phyloP scores from a whole-genome alignment of 2,797 vertebrate genomes.

The Limnodromus scolopaceus region DNA sequence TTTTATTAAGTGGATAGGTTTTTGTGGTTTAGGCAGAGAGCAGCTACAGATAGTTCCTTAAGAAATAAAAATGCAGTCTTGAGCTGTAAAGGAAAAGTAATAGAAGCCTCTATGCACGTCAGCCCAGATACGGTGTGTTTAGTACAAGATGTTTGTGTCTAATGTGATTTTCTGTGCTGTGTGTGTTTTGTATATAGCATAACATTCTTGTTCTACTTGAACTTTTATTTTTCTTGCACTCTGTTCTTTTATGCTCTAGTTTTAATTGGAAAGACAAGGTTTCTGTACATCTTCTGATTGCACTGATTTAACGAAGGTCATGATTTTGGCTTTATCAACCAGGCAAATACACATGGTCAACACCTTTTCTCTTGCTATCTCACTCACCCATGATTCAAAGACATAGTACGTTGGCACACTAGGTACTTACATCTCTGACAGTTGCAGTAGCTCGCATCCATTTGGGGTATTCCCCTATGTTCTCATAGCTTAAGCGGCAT shows the following conservation, averaged over 20 bases:
- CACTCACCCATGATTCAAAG: neutral
- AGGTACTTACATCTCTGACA: neutral
- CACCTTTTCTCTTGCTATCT: neutral
- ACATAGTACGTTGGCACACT: neutral
- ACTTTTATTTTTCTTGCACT: neutral
- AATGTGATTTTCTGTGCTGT: neutral
- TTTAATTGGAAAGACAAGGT: neutral
- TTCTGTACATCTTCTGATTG: neutral
- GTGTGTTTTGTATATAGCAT: neutral
- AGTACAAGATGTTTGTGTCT: neutral
- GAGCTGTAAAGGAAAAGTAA: neutral
- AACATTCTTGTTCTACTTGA: neutral
- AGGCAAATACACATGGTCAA: neutral
- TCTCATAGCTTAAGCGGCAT: neutral
- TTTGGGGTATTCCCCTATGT: neutral
- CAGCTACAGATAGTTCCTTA: neutral
- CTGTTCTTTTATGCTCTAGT: neutral
- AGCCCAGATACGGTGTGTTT: neutral
- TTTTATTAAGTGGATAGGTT: slow-evolving; percentile 39
- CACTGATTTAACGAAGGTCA: neutral
- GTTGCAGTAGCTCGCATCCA: neutral
- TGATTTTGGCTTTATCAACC: neutral
- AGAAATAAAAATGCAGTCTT: neutral
- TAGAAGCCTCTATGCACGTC: neutral
- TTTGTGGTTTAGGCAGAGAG: slow-evolving; percentile 39